A percentile compares a stretch with the other conserved stretches of the same genome.
Evolutionary conservation across 1,140 invertebrate species (phyloP).

Genomic region (Amphibalanus amphitrite): DNA sequence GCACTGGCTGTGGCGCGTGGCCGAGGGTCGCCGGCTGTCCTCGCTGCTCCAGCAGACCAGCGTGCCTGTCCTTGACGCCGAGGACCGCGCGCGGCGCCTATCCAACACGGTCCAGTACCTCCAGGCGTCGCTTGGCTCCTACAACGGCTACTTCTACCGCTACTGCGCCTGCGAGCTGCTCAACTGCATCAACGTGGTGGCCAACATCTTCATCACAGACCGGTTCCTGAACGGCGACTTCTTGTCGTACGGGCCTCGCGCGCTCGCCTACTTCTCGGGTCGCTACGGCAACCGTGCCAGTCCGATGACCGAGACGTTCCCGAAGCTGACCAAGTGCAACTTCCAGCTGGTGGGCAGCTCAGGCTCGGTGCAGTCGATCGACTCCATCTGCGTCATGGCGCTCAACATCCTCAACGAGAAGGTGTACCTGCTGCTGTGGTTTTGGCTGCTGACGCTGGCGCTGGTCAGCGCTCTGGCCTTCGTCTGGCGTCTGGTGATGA

Average conservation of each 20-base stretch:
- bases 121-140: background rate
- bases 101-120: background rate
- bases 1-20: slow-evolving; percentile 23
- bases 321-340: slow-evolving; percentile 16
- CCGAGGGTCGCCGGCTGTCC: slow-evolving; percentile 29
- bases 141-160: slow-evolving; percentile 7
- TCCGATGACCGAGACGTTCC: slow-evolving; percentile 16
- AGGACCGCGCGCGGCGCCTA: background rate
- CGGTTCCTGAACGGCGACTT: slow-evolving; percentile 71
- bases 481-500: slow-evolving; percentile 44
- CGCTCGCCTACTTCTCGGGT: background rate
- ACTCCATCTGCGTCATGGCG: slow-evolving; percentile 69
- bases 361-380: slow-evolving; percentile 42
- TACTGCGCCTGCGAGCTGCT: slow-evolving; percentile 40
- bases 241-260: slow-evolving; percentile 47
- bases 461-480: slow-evolving; percentile 42
- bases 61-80: background rate
- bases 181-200: slow-evolving; percentile 34
- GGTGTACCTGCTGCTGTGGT: slow-evolving; percentile 81
- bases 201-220: slow-evolving; percentile 60
- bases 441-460: slow-evolving; percentile 44
- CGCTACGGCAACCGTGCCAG: slow-evolving; percentile 23
- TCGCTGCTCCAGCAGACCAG: background rate
- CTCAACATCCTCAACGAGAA: slow-evolving; percentile 86
- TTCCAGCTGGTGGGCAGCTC: slow-evolving; percentile 17